phyloP scores from a whole-genome alignment of 2,797 vertebrate genomes.

The Emys orbicularis region DNA sequence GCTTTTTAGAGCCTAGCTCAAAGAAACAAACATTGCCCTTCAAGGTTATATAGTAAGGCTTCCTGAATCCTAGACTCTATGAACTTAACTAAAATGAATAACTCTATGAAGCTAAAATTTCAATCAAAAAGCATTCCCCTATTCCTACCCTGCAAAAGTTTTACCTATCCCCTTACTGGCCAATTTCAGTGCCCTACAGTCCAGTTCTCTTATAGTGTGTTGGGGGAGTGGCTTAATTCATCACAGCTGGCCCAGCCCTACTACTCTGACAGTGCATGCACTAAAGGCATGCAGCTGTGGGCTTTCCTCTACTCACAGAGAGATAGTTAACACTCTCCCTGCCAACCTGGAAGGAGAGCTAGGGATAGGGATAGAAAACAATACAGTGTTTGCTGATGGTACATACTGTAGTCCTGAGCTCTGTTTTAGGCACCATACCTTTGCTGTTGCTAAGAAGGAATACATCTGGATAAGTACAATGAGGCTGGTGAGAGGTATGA shows the following conservation, averaged over 20 bases:
- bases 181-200: not conserved
- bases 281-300: not conserved
- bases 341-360: too few relatives aligned
- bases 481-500: not conserved
- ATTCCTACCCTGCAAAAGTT: rapidly evolving
- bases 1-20: not conserved
- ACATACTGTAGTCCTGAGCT: not conserved
- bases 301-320: not conserved
- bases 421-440: not conserved
- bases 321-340: not conserved
- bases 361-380: not conserved
- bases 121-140: not conserved
- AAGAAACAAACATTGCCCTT: not conserved
- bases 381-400: not conserved
- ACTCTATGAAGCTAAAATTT: not conserved
- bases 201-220: not conserved
- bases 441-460: not conserved
- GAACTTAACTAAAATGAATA: not conserved
- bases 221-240: not conserved
- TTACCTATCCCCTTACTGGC: not conserved
- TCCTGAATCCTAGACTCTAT: not conserved
- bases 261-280: not conserved
- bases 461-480: not conserved
- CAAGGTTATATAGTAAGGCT: not conserved
- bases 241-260: not conserved